Base-by-base conservation (phyloP, 2,113 vertebrate genomes). In the Sylvia atricapilla region DNA sequence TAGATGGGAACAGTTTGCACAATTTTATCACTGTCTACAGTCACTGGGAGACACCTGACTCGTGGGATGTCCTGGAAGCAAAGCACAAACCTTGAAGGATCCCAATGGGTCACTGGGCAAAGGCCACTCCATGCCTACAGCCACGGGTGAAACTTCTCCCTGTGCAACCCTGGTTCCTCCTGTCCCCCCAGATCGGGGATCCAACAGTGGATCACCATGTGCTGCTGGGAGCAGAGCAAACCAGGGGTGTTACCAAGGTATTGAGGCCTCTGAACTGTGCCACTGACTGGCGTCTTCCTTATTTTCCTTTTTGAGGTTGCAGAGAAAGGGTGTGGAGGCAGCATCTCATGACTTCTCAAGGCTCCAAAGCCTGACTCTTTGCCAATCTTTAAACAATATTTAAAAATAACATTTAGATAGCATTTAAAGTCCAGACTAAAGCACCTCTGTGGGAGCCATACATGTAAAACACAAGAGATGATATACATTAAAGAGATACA, bases 141-240 rank as follows among this genome's bases (percentile, higher is more conserved):
- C 13, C 6, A 4, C 1, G 28, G 24, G 15, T 41, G 28, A 81
- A 67, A 74, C 27, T 12, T 82, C 43, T 85, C 23, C 22, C 49
- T 0, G 4, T 37, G 63, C 59, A 62, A 41, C 14, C 24, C 4
- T 0, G 2, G 63, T 74, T 77, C 55, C 35, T 75, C 43, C 63
- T 74, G 46, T 24, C 16, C 41, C 56, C 6, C 6, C 24, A 28
- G 31, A 70, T 0, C 0, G 0, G 30, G 37, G 6, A 59, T 5
- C 24, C 46, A 49, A 15, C 33, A 73, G 50, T 0, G 1, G 28
- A 62, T 62, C 35, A 47, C 33, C 33, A 28, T 0, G 0, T 35
- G 19, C 67, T 59, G 56, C 59, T 43, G 25, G 43, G n/a, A 74
- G 10, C 39, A 47, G 28, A 46, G 52, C 43, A 82, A 74, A 59